Evolutionary conservation across 2,888 invertebrate genomes (phyloP).

Genomic region (Caenorhabditis drosophilae): DNA sequence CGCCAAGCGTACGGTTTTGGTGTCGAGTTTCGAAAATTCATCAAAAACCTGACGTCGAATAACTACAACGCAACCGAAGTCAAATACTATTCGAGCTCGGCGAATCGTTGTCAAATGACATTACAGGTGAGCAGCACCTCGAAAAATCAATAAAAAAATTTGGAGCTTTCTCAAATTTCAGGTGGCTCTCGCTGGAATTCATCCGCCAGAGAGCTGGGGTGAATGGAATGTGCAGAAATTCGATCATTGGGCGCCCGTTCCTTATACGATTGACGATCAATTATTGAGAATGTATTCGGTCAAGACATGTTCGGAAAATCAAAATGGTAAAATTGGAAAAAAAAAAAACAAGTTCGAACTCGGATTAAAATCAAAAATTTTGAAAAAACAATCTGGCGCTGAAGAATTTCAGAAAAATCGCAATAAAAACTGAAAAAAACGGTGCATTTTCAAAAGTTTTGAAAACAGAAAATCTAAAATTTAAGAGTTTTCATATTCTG

Average conservation of each 20-base stretch:
- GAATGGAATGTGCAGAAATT: conserved; percentile 45
- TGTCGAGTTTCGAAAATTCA: conserved; percentile 45
- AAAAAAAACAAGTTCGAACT: too few species aligned
- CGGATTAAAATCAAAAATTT: too few species aligned
- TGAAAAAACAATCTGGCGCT: too few species aligned
- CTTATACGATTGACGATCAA: conserved; percentile 58
- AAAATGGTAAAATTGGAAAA: too few species aligned
- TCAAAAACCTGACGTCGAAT: conserved; percentile 45
- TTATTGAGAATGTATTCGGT: conserved; percentile 61
- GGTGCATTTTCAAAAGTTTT: too few species aligned
- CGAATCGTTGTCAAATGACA: conserved; percentile 60
- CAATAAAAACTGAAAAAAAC: too few species aligned
- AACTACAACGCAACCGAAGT: conserved; percentile 48
- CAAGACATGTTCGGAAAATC: conserved; percentile 39
- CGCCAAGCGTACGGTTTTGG: conserved; percentile 53
- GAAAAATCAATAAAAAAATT: conserved; percentile 17
- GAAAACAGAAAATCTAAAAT: too few species aligned
- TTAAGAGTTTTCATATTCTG: too few species aligned
- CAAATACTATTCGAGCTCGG: conserved; percentile 51
- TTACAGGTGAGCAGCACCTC: conserved; percentile 19
- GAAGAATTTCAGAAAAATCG: too few species aligned
- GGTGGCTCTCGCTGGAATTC: conserved; percentile 48
- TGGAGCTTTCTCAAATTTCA: conserved; percentile 35
- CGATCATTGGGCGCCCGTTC: conserved; percentile 53
- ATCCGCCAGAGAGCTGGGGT: conserved; percentile 44